Evolutionary conservation across 1,140 invertebrate species (phyloP).

Genomic region (Pantala flavescens): DNA sequence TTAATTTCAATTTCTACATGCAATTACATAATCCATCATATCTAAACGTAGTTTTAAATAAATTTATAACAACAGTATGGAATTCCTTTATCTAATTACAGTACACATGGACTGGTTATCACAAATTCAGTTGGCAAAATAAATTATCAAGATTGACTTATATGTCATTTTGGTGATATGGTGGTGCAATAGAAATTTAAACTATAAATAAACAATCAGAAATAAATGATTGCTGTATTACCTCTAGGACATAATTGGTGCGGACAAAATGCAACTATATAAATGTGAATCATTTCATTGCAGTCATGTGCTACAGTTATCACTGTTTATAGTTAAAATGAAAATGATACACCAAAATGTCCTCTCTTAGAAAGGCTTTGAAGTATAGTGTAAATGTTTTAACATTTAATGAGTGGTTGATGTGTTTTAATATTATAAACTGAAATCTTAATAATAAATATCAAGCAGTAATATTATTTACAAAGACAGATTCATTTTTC

Average conservation of each 20-base stretch:
- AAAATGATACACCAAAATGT: background rate
- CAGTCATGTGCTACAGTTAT: background rate
- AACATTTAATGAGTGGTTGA: background rate
- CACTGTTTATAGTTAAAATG: conserved; percentile 7
- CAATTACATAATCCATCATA: too few species aligned
- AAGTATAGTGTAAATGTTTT: background rate
- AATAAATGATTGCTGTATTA: background rate
- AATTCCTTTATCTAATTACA: background rate
- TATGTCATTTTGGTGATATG: conserved; percentile 3
- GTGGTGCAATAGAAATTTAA: background rate
- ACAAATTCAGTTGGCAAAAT: conserved; percentile 10
- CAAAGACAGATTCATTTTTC: background rate
- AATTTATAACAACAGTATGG: background rate
- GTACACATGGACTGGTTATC: background rate
- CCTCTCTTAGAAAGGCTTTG: background rate
- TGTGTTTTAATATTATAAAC: background rate
- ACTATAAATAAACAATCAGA: conserved; percentile 3
- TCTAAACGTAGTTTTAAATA: background rate
- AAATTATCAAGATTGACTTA: conserved; percentile 1
- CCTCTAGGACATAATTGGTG: background rate
- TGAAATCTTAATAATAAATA: background rate
- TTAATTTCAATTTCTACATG: too few species aligned
- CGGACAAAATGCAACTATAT: background rate
- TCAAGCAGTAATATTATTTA: background rate
- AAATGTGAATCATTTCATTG: background rate